Conservation (phyloP, 2,888 invertebrate species). For the Hydrotaea diabolus region DNA sequence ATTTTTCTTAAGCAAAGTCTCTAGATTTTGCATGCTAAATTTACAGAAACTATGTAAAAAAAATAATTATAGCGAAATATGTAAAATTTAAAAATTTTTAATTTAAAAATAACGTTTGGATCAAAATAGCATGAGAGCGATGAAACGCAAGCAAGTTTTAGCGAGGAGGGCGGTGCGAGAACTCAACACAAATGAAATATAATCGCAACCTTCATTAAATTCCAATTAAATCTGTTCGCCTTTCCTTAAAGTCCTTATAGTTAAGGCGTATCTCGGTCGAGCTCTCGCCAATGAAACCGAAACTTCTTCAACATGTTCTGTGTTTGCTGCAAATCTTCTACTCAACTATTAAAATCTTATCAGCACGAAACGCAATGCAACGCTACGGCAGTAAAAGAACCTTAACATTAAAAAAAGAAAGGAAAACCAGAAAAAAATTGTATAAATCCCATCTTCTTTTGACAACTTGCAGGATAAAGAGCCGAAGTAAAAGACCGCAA, state of each 20-base stretch:
- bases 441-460: conserved; percentile 37
- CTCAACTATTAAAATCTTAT: conserved; percentile 39
- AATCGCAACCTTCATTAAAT: conserved; percentile 2
- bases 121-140: too few relatives aligned
- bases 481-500: background rate
- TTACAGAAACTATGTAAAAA: too few relatives aligned
- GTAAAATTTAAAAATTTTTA: too few relatives aligned
- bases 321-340: conserved; percentile 16
- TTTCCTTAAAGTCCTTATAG: conserved; percentile 9
- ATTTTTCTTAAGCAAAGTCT: too few relatives aligned
- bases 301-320: background rate
- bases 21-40: too few relatives aligned
- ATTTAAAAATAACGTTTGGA: too few relatives aligned
- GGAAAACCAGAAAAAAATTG: background rate
- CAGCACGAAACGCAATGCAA: conserved; percentile 16
- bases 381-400: conserved; percentile 26
- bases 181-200: background rate
- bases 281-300: background rate
- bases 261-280: background rate
- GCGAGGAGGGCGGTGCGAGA: too few relatives aligned
- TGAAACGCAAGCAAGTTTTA: too few relatives aligned
- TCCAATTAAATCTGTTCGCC: background rate
- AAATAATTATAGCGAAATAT: too few relatives aligned
- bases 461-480: conserved; percentile 24
- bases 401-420: conserved; percentile 2